Base-by-base conservation (phyloP, 1,140 invertebrate genomes). In the Xylocopa sonorina region DNA sequence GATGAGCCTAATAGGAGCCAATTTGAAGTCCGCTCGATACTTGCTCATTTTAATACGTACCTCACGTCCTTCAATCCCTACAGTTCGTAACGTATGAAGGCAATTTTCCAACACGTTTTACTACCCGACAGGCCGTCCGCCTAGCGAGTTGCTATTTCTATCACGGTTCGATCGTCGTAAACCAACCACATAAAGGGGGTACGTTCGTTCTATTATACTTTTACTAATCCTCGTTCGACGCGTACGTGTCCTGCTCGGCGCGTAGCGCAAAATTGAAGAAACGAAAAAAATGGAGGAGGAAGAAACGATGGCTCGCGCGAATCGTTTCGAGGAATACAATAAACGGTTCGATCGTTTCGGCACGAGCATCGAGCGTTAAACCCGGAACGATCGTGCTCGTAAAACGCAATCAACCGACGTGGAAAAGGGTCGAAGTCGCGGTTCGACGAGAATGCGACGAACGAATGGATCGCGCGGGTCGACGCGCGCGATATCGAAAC, bases 381-480 rank as follows among this genome's bases (percentile, higher is more conserved):
- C 63, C 58, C n/a, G n/a, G n/a, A 66, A 73, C 79, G 72, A 76
- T 43, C 63, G 29, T 7, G 64, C 58, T 60, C 48, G 53, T 83
- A 77, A 81, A 81, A 38, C 43, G 43, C 57, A 68, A 81, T n/a
- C 50, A 50, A 66, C 27, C 48, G 27, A 29, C 62, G 48, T 12
- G 14, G 21, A 9, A 14, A 34, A n/a, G 32, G 27, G 27, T 66
- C n/a, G n/a, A 48, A 46, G 46, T 66, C 29, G 41, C 34, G 21
- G 27, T 69, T 53, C 38, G 50, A 69, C 48, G 66, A 34, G 12
- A 55, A 18, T 41, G 32, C 29, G 51, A 69, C 34, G 32, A 24
- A 55, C 50, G 32, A 69, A 55, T 55, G 55, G 67, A 69, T 34
- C 34, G 14, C 10, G 9, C 29, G 18, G 34, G 10, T 24, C 34